Percentiles rank a stretch among this genome's conserved stretches.
phyloP scores from a whole-genome alignment of 2,888 invertebrate species.

The Mesorhabditis belari region DNA sequence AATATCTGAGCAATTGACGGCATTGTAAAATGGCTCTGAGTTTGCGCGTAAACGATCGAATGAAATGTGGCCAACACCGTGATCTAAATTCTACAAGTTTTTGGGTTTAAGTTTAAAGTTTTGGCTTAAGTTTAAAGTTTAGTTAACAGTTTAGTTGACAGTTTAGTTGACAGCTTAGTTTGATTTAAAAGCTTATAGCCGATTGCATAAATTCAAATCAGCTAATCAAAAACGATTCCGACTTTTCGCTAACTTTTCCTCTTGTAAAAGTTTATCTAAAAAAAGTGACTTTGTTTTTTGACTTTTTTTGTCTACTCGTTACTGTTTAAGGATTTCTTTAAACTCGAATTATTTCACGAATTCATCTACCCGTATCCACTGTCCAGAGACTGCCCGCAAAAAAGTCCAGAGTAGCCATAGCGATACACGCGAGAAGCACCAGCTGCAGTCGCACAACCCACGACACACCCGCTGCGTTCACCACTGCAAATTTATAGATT shows the following conservation, averaged over 20 bases:
- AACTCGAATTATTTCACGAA: too few species aligned
- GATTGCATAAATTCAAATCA: too few species aligned
- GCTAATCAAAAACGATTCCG: too few species aligned
- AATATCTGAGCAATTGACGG: conserved; percentile 25
- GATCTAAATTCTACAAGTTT: conserved; percentile 61
- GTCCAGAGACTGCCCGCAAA: conserved; percentile 83
- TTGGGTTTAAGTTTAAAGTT: too few species aligned
- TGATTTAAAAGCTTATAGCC: too few species aligned
- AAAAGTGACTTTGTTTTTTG: neutral
- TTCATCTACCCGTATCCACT: conserved; percentile 67
- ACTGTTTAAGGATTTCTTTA: neutral
- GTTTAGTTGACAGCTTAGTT: too few species aligned
- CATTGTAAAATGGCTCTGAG: conserved; percentile 66
- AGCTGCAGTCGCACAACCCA: conserved; percentile 95
- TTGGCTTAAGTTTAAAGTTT: too few species aligned
- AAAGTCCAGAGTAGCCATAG: conserved; percentile 84
- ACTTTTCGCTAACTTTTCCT: too few species aligned
- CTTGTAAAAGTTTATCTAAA: too few species aligned
- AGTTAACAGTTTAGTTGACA: too few species aligned
- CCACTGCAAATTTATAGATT: conserved; percentile 62
- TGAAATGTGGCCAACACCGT: conserved; percentile 80
- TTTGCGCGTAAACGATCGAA: conserved; percentile 66
- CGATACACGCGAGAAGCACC: conserved; percentile 73
- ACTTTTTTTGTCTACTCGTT: neutral
- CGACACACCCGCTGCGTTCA: conserved; percentile 91